Percentiles rank a stretch among this genome's conserved stretches.
These are phyloP conservation scores for Nematopogon swammerdamellus DNA, from an alignment of 2,888 invertebrate species.

Conservation along the genomic window DNA sequence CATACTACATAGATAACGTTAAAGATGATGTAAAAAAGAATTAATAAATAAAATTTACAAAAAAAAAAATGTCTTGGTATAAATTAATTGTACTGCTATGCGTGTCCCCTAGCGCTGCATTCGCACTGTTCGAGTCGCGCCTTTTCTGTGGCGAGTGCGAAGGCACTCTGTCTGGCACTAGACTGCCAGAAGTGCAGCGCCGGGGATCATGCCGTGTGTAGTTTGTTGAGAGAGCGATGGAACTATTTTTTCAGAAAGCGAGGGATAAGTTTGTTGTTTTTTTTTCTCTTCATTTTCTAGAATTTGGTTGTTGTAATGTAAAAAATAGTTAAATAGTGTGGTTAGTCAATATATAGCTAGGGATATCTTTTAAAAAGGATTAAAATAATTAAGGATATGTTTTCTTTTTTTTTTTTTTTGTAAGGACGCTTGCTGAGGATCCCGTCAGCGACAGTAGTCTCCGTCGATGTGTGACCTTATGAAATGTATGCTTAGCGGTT, in stretches of 20 bases:
- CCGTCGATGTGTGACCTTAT: no score
- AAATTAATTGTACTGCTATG: not conserved
- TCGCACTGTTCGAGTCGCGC: not conserved
- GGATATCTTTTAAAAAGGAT: not conserved
- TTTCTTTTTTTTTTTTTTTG: constrained; percentile 20
- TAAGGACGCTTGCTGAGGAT: constrained; percentile 28
- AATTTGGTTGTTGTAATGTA: constrained; percentile 14
- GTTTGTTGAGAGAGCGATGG: not conserved
- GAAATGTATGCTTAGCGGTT: no score
- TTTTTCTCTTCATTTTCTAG: constrained; percentile 7
- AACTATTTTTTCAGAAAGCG: constrained; percentile 9
- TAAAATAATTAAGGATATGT: constrained; percentile 22
- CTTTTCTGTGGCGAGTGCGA: not conserved
- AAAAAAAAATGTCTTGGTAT: constrained; percentile 1
- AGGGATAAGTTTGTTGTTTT: constrained; percentile 7
- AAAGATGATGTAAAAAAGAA: constrained; percentile 14
- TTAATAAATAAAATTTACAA: constrained; percentile 6
- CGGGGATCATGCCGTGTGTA: not conserved
- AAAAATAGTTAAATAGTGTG: constrained; percentile 12
- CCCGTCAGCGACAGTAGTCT: not conserved
- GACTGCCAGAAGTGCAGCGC: not conserved
- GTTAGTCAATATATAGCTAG: not conserved
- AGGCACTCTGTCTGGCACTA: not conserved
- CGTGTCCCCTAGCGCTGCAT: not conserved
- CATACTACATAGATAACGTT: not conserved